Base-by-base conservation (phyloP, 2,113 vertebrate species). In the Prinia subflava region DNA sequence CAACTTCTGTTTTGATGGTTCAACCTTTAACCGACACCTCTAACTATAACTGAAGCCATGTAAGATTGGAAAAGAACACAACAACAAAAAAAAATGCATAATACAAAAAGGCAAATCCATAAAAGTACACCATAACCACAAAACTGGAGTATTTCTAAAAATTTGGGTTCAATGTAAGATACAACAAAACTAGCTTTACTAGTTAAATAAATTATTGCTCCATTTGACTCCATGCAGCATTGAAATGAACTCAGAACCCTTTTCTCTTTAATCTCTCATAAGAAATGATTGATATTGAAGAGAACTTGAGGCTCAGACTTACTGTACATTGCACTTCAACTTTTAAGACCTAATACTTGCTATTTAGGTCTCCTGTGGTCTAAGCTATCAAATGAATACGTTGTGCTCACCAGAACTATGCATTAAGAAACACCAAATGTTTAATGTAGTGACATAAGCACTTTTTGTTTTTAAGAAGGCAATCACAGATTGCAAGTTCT, bases 401-500 rank as follows among this genome's bases (percentile, higher is more conserved):
- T 96, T 97, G 98, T 97, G 97, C 97, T 97, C 97, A 94, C 97
- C 94, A 94, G 92, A 97, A 97, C 92, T 69, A 97, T 96, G 87
- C 95, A 97, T 97, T 96, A 97, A 98, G 97, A 98, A 97, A 98
- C 97, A 96, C 94, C 96, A 94, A 96, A 95, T 96, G 96, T 96
- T 97, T 95, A 97, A 98, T 94, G 92, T 60, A 98, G 99, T 98
- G 98, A 98, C 98, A 98, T 97, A 98, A 94, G 97, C 98, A 98
- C 98, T 98, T 97, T 87, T 89, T 97, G 69, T 59, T 98, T 91
- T 89, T 46, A 94, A 98, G 98, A 98, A 98, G 98, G 99, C 99
- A 99, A 99, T 99, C 99, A 99, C 99, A 98, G 99, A 99, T 98
- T 99, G 99, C 99, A 99, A 98, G 98, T 97, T 95, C 95, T 96